Evolutionary conservation across 2,888 invertebrate species (phyloP).

Genomic region (Scaptomyza polygonia): DNA sequence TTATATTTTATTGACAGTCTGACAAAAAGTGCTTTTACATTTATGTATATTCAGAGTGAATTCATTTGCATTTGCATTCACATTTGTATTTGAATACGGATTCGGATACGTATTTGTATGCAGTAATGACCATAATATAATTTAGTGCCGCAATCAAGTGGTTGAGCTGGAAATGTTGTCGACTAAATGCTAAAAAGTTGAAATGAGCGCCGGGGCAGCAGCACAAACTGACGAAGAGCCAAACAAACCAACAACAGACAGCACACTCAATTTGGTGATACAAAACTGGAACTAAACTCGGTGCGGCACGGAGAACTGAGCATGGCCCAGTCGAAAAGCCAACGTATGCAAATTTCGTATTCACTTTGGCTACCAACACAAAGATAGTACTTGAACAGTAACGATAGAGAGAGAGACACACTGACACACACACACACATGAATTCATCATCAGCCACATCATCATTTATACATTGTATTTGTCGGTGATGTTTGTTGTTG

Average conservation of each 20-base stretch:
- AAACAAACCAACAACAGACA: slow-evolving; percentile 46
- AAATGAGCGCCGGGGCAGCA: slow-evolving; percentile 46
- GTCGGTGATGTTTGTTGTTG: slow-evolving; percentile 49
- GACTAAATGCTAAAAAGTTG: slow-evolving; percentile 60
- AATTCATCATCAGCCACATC: slow-evolving; percentile 76
- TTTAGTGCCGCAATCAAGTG: slow-evolving; percentile 76
- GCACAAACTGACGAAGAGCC: slow-evolving; percentile 43
- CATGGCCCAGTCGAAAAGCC: slow-evolving; percentile 64
- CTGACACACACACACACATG: slow-evolving; percentile 38
- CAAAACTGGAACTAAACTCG: slow-evolving; percentile 53
- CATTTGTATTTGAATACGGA: neutral
- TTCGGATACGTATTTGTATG: slow-evolving; percentile 11
- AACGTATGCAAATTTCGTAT: slow-evolving; percentile 77
- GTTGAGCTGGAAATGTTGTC: slow-evolving; percentile 57
- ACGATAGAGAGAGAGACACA: slow-evolving; percentile 27
- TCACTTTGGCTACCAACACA: slow-evolving; percentile 70
- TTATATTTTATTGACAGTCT: slow-evolving; percentile 7
- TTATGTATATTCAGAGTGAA: slow-evolving; percentile 28
- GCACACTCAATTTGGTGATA: slow-evolving; percentile 69
- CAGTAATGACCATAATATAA: slow-evolving; percentile 70
- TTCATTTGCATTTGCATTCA: neutral
- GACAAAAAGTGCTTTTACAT: slow-evolving; percentile 10
- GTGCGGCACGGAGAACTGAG: slow-evolving; percentile 19
- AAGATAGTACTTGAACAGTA: slow-evolving; percentile 38
- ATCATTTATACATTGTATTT: slow-evolving; percentile 78